Base-by-base conservation (phyloP, 2,113 vertebrate species). In the Mobula birostris region DNA sequence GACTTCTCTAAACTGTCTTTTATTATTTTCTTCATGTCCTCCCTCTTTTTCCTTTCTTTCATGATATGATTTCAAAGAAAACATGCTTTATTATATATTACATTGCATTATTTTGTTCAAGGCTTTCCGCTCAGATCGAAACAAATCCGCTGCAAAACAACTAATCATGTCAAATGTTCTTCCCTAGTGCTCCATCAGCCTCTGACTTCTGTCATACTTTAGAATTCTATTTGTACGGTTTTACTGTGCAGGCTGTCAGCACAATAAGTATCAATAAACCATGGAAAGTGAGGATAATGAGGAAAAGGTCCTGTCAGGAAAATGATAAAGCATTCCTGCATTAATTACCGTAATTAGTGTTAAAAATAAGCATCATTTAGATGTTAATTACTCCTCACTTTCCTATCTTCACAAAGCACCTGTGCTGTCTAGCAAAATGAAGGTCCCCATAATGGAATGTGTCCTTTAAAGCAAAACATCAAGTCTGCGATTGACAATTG, bases 361-460 rank as follows among this genome's bases (percentile, higher is more conserved):
- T 93, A 74, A 93, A 93, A 93, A 93, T 93, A 93, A 93, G 91
- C 91, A 76, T 93, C 68, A 93, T 93, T 93, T 93, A 93, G 91
- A 93, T 93, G 91, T 93, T 93, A 93, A 93, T 93, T 93, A 93
- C 70, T 93, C 70, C 70, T 93, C 40, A 21, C 91, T 74, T 74
- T 56, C 70, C 91, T 93, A 93, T 93, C 91, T 93, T 76, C 40
- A 56, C 36, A 29, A 76, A 93, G 70, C 91, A 93, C 91, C 91
- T 93, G 91, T 74, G 68, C 91, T 93, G 91, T 56, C 68, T 93
- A 56, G 91, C 70, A 93, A 93, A 76, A 70, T 74, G 40, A 93
- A 66, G 40, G 36, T 36, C 11, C 85, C 40, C 68, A 74, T 32
- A 74, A 76, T 93, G 91, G 91, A 93, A 93, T 93, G 12, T 48